A percentile compares a stretch with the other conserved stretches of the same genome.
Evolutionary conservation across 2,888 invertebrate species (phyloP).

Genomic region (Sesamia inferens): DNA sequence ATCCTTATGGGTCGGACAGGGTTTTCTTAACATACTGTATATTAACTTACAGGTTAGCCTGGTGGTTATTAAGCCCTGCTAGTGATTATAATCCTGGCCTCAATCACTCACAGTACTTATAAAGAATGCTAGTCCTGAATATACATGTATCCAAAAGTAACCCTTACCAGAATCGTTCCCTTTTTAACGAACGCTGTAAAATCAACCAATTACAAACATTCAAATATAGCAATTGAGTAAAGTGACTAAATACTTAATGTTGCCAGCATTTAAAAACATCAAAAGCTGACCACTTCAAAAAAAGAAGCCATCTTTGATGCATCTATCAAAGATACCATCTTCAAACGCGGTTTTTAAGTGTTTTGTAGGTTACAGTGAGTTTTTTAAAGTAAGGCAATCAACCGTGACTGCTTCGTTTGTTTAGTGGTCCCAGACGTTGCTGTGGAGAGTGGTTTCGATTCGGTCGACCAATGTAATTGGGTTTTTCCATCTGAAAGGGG

Average conservation of each 20-base stretch:
- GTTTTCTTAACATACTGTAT: no score
- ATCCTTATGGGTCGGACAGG: no score
- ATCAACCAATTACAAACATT: constrained; percentile 11
- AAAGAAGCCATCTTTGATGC: constrained; percentile 14
- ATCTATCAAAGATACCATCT: constrained; percentile 24
- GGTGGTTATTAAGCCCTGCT: neutral
- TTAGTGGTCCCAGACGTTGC: neutral
- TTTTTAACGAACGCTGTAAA: neutral
- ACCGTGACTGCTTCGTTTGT: neutral
- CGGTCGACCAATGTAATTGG: neutral
- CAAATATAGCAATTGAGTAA: neutral
- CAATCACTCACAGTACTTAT: neutral
- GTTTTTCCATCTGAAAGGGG: neutral
- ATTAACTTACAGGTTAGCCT: neutral
- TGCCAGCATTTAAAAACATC: constrained; percentile 25
- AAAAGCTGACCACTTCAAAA: constrained; percentile 43
- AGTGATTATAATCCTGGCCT: neutral
- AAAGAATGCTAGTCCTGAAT: constrained; percentile 4
- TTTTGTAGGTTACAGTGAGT: constrained; percentile 3
- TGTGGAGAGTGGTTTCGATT: neutral
- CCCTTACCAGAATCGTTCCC: neutral
- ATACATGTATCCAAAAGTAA: constrained; percentile 9
- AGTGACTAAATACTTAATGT: neutral
- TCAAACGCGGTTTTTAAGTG: constrained; percentile 41
- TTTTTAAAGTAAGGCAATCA: neutral